phyloP scores from a whole-genome alignment of 2,797 vertebrate genomes.

The Synaphobranchus kaupii region DNA sequence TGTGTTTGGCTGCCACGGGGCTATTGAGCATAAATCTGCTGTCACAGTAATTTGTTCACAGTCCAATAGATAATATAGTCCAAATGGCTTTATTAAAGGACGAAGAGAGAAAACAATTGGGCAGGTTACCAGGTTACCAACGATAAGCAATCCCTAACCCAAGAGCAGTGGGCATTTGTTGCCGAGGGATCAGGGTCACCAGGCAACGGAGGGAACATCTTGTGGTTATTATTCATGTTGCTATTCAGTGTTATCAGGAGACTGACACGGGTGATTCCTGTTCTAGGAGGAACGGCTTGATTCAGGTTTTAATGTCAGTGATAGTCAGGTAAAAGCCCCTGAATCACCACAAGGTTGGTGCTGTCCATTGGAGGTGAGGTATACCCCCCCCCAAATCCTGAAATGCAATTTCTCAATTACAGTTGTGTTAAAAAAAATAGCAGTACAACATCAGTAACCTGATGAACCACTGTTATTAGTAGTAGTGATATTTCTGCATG shows the following conservation, averaged over 20 bases:
- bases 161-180: slow-evolving; percentile 38
- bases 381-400: too few species aligned
- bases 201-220: slow-evolving; percentile 49
- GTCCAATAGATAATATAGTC: slow-evolving; percentile 17
- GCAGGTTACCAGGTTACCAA: slow-evolving; percentile 46
- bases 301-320: neutral
- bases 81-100: slow-evolving; percentile 38
- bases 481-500: too few species aligned
- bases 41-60: slow-evolving; percentile 24
- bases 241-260: slow-evolving; percentile 37
- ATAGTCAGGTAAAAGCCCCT: neutral
- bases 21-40: slow-evolving; percentile 32
- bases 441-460: too few species aligned
- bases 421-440: too few species aligned
- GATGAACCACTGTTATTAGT: too few species aligned
- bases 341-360: neutral
- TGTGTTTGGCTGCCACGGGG: neutral
- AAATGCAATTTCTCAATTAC: too few species aligned
- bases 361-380: neutral
- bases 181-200: slow-evolving; percentile 48
- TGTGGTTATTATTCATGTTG: slow-evolving; percentile 45
- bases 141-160: slow-evolving; percentile 35
- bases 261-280: slow-evolving; percentile 40
- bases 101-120: slow-evolving; percentile 45
- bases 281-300: slow-evolving; percentile 14